Percentiles rank a stretch among this genome's conserved stretches.
Conservation (phyloP, 1,140 invertebrate species). For the Apocrypta bakeri region DNA sequence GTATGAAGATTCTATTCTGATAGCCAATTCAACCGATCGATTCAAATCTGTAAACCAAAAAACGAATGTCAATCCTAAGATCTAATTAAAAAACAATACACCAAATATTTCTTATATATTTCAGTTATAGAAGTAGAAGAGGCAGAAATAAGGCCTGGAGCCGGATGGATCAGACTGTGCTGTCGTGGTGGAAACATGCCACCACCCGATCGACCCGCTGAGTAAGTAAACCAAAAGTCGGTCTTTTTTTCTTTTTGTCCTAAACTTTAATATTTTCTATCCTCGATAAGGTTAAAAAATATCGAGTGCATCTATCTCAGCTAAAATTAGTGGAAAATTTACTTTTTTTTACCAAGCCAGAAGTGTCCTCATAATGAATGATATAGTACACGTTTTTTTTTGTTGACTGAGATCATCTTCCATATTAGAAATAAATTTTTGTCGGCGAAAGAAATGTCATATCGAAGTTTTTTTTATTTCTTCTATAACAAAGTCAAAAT, state of each 20-base stretch:
- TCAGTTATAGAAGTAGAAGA: slow-evolving; percentile 64
- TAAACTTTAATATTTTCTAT: neutral
- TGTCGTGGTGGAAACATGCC: slow-evolving; percentile 59
- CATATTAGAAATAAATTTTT: neutral
- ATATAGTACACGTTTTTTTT: no score
- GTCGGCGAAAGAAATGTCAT: no score
- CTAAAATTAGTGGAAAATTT: neutral
- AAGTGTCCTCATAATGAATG: neutral
- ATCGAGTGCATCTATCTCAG: neutral
- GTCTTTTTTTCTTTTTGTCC: neutral
- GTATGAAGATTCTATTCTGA: no score
- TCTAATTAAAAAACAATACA: no score
- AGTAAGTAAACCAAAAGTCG: slow-evolving; percentile 53
- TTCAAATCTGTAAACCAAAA: no score
- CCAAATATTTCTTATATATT: neutral
- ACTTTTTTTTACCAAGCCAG: no score
- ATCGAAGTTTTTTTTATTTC: no score
- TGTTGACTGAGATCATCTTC: neutral
- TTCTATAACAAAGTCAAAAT: no score
- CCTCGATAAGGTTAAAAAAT: neutral
- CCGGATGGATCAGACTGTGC: slow-evolving; percentile 62
- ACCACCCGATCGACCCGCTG: slow-evolving; percentile 60
- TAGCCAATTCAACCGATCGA: no score
- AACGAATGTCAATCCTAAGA: no score
- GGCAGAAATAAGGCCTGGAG: slow-evolving; percentile 54